phyloP scores from a whole-genome alignment of 1,140 invertebrate genomes.

The Polypedilum vanderplanki region DNA sequence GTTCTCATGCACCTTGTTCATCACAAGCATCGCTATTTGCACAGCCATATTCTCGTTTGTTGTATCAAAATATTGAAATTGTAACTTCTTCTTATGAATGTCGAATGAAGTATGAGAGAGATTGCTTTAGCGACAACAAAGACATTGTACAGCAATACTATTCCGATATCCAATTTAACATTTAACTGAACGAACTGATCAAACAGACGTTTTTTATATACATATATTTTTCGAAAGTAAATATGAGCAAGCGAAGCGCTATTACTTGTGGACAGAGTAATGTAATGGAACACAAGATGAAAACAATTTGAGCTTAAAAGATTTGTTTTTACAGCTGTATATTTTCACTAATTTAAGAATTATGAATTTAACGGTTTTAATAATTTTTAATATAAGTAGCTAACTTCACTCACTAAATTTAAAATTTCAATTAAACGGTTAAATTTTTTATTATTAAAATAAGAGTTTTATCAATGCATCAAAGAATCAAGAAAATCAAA shows the following conservation, averaged over 20 bases:
- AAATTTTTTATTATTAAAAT: too few relatives aligned
- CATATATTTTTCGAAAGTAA: conserved; percentile 7
- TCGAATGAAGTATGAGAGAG: neutral
- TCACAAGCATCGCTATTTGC: neutral
- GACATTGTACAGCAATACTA: neutral
- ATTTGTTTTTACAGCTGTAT: too few relatives aligned
- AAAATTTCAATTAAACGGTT: too few relatives aligned
- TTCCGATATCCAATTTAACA: neutral
- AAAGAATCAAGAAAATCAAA: too few relatives aligned
- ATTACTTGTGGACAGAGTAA: neutral
- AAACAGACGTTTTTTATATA: neutral
- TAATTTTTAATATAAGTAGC: too few relatives aligned
- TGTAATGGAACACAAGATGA: conserved; percentile 3
- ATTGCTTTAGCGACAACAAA: neutral
- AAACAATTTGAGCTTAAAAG: neutral
- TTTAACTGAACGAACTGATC: conserved; percentile 4
- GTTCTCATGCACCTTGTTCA: neutral
- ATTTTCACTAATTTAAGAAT: too few relatives aligned
- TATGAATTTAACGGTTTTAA: too few relatives aligned
- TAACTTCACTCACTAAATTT: too few relatives aligned
- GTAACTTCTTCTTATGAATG: conserved; percentile 1
- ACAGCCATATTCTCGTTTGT: conserved; percentile 2
- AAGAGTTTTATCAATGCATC: too few relatives aligned
- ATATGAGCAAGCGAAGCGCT: neutral
- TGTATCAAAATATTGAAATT: neutral